Percentiles rank a stretch among this genome's conserved stretches.
Conservation (phyloP, 2,797 vertebrate species). For the Coendou prehensilis region DNA sequence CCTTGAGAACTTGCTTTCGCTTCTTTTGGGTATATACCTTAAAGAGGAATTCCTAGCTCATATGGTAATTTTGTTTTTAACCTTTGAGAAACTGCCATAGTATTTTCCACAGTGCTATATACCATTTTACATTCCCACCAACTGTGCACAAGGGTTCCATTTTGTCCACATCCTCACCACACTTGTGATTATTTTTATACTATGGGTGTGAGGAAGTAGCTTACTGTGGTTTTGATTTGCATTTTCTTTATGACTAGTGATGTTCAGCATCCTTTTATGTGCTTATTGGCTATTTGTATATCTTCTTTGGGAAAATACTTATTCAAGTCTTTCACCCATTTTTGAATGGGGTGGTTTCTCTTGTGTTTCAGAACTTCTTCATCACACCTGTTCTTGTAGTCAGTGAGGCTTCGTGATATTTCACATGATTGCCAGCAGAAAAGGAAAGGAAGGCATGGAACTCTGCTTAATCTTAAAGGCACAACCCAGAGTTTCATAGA, state of each 20-base stretch:
- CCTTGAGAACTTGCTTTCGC: background rate
- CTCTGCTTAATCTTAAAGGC: background rate
- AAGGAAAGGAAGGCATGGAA: background rate
- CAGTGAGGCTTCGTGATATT: background rate
- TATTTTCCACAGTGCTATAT: background rate
- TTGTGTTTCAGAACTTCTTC: background rate
- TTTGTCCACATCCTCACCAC: background rate
- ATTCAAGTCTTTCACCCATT: background rate
- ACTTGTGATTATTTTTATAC: background rate
- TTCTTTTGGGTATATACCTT: background rate
- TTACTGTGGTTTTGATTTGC: background rate
- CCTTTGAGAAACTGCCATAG: background rate
- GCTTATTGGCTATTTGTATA: background rate
- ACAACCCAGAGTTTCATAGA: background rate
- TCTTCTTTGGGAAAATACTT: background rate
- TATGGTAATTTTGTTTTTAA: background rate
- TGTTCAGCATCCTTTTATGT: background rate
- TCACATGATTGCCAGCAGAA: background rate
- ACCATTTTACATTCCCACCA: background rate
- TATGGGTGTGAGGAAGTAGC: background rate
- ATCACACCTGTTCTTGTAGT: background rate
- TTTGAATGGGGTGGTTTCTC: background rate
- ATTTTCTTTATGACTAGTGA: background rate
- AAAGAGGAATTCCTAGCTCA: background rate
- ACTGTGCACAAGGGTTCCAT: background rate